Base-by-base conservation (phyloP, 2,113 vertebrate genomes). In the Rallus limicola region DNA sequence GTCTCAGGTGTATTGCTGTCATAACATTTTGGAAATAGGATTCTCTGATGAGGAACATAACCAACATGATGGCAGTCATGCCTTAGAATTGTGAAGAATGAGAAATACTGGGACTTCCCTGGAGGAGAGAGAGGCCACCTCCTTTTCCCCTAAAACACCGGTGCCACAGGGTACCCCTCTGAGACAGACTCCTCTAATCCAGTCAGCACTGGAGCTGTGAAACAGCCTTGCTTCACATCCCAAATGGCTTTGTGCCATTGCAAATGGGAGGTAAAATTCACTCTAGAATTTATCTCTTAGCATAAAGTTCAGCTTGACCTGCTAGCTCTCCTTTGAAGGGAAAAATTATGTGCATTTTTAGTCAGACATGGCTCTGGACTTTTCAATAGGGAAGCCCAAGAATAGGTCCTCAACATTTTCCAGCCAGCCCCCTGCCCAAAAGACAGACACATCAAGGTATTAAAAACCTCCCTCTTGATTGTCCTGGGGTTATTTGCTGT, bases 151-250 rank as follows among this genome's bases (percentile, higher is more conserved):
- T 38, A 69, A 81, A 81, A 90, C 16, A 24, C 53, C 29, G 33
- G 24, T 0, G 0, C 23, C 3, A 0, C 52, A 38, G 36, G 29
- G 24, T 25, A 28, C 52, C 26, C 21, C 59, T 53, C 28, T 16
- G 77, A 76, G 89, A 58, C 68, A 62, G 69, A 2, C 40, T 81
- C 59, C 82, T 92, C 78, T 48, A 34, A 19, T 15, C 26, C 64
- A 77, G 69, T 29, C 67, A 62, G 77, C 70, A 11, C 0, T 8
- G 1, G n/a, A 40, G 59, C 77, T 72, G 53, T 29, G 16, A 76
- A 72, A 33, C 13, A 44, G 44, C 55, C 42, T n/a, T 40, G 34
- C 62, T 34, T 53, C 48, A 59, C 62, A 12, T 28, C 50, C 42
- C 13, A 55, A n/a, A 59, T 58, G 89, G 71, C 62, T 88, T 38